These are phyloP conservation scores for Rhamphomyia laevipes DNA, from an alignment of 2,888 invertebrate species.

Conservation along the genomic window DNA sequence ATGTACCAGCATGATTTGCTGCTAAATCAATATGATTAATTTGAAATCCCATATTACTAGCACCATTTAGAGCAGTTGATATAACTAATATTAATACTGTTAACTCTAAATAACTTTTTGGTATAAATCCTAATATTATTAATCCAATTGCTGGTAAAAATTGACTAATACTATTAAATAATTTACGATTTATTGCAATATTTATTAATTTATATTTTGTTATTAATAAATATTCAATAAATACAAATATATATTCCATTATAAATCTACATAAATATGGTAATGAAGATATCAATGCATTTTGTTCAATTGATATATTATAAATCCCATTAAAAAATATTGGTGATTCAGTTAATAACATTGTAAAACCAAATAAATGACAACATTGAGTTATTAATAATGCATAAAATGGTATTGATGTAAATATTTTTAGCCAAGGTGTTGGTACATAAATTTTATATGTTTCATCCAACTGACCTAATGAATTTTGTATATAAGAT, in stretches of 20 bases:
- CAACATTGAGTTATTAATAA: constrained; percentile 46
- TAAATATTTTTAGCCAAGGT: constrained; percentile 53
- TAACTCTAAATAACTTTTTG: constrained; percentile 25
- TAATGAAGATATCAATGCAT: constrained; percentile 40
- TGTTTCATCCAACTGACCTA: constrained; percentile 17
- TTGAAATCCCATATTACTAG: constrained; percentile 46
- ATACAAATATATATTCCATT: constrained; percentile 38
- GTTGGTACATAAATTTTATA: constrained; percentile 31
- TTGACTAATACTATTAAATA: constrained; percentile 28
- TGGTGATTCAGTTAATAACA: constrained; percentile 56
- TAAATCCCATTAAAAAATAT: constrained; percentile 53
- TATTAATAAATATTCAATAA: constrained; percentile 36
- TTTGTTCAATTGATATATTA: constrained; percentile 46
- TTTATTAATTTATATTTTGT: constrained; percentile 32
- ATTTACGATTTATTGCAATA: constrained; percentile 26
- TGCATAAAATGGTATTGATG: constrained; percentile 51
- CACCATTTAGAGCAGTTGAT: constrained; percentile 48
- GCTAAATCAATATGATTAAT: constrained; percentile 58
- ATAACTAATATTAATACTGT: constrained; percentile 43
- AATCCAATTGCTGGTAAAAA: constrained; percentile 44
- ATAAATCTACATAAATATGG: constrained; percentile 45
- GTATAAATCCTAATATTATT: constrained; percentile 40
- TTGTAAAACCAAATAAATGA: constrained; percentile 61
- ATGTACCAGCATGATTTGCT: constrained; percentile 53
- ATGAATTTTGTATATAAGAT: constrained; percentile 45